These are phyloP conservation scores for Cyanoramphus novaezelandiae DNA, from an alignment of 2,113 vertebrate species.

Conservation along the genomic window DNA sequence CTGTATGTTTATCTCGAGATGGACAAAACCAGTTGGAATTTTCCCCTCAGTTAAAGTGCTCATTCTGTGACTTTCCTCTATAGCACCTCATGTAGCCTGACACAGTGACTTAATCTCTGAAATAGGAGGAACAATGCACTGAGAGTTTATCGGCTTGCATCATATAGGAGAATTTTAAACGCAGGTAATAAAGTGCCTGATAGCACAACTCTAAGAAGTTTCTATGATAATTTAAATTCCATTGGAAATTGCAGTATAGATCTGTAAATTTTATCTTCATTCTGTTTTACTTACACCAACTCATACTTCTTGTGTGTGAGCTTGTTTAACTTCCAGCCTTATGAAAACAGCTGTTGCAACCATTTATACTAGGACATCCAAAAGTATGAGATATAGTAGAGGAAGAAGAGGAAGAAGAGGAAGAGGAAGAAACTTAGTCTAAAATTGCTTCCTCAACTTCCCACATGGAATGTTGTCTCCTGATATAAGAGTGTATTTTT, in stretches of 20 bases:
- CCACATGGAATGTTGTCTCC: neutral
- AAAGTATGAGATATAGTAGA: neutral
- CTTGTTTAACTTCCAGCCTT: neutral
- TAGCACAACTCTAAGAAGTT: neutral
- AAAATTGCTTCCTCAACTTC: neutral
- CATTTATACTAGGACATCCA: neutral
- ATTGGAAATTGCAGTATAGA: neutral
- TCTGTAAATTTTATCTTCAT: neutral
- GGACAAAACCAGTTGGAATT: neutral
- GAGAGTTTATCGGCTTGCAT: neutral
- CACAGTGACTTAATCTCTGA: neutral
- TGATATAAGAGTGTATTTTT: neutral
- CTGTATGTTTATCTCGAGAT: neutral
- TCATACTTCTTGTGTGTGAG: neutral
- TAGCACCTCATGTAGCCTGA: neutral
- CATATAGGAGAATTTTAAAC: neutral
- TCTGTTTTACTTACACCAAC: neutral
- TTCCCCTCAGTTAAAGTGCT: neutral
- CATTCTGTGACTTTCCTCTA: neutral
- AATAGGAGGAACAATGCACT: neutral
- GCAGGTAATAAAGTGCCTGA: neutral
- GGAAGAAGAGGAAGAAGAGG: neutral
- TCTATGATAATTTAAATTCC: neutral
- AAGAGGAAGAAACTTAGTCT: neutral
- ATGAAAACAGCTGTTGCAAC: neutral